phyloP scores from a whole-genome alignment of 2,797 vertebrate genomes.

The Falco cherrug region DNA sequence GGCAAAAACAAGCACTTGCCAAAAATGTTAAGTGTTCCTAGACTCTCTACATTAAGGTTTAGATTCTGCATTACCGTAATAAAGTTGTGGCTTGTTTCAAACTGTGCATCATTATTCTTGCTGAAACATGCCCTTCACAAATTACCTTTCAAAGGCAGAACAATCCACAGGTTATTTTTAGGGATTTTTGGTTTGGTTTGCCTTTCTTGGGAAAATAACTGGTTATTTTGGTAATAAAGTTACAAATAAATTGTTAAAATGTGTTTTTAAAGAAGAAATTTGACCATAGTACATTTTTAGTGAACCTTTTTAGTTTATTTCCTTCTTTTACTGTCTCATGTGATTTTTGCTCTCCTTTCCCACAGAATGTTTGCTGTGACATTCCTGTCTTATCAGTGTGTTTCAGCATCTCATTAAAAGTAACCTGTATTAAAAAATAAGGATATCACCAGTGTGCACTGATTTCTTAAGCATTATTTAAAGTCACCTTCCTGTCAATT shows the following conservation, averaged over 20 bases:
- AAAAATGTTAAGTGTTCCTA: background rate
- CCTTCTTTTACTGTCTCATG: background rate
- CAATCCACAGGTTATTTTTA: background rate
- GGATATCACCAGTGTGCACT: background rate
- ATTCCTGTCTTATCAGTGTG: background rate
- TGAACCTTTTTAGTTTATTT: background rate
- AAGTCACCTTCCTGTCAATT: background rate
- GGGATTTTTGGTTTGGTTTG: background rate
- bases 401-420: conserved; percentile 1
- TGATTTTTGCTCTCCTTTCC: background rate
- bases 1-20: background rate
- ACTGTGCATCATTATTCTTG: background rate
- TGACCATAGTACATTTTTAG: background rate
- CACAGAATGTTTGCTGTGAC: background rate
- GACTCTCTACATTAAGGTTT: background rate
- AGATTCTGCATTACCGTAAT: background rate
- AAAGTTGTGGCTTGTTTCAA: background rate
- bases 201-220: background rate
- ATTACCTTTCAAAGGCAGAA: background rate
- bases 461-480: background rate
- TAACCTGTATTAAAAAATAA: conserved; percentile 9
- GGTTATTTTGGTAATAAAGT: background rate
- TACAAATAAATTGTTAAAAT: background rate
- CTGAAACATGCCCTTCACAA: background rate
- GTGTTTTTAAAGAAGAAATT: background rate